phyloP scores from a whole-genome alignment of 2,113 vertebrate genomes.

The Colinus virginianus region DNA sequence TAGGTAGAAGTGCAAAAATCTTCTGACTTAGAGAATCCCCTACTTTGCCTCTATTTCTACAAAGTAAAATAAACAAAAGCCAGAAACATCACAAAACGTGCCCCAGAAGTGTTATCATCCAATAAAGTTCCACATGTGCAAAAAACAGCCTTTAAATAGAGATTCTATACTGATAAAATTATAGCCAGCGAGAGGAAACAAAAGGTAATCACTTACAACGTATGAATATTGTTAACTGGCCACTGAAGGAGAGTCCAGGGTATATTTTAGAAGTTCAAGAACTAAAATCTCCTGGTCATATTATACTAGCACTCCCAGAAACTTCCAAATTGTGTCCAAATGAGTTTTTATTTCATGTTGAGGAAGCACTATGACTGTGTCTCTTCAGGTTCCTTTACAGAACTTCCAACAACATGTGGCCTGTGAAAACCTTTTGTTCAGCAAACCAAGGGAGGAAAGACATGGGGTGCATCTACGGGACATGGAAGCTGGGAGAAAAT shows the following conservation, averaged over 20 bases:
- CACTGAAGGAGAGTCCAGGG: not conserved
- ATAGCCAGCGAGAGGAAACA: slow-evolving; percentile 12
- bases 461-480: not conserved
- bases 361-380: not conserved
- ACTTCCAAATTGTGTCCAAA: not conserved
- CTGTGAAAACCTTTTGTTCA: not conserved
- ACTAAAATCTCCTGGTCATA: not conserved
- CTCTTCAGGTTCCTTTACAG: not conserved
- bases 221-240: slow-evolving; percentile 16
- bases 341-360: not conserved
- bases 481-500: not conserved
- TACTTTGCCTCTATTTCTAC: not conserved
- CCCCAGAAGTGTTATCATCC: slow-evolving; percentile 24
- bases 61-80: not conserved
- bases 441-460: not conserved
- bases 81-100: not conserved
- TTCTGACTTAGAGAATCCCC: not conserved
- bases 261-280: slow-evolving; percentile 4
- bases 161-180: slow-evolving; percentile 2
- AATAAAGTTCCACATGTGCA: slow-evolving; percentile 14
- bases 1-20: not conserved
- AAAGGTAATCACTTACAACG: not conserved
- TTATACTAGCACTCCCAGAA: not conserved
- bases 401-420: not conserved
- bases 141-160: slow-evolving; percentile 12